Conservation (phyloP, 2,113 vertebrate genomes). For the Pteronura brasiliensis region DNA sequence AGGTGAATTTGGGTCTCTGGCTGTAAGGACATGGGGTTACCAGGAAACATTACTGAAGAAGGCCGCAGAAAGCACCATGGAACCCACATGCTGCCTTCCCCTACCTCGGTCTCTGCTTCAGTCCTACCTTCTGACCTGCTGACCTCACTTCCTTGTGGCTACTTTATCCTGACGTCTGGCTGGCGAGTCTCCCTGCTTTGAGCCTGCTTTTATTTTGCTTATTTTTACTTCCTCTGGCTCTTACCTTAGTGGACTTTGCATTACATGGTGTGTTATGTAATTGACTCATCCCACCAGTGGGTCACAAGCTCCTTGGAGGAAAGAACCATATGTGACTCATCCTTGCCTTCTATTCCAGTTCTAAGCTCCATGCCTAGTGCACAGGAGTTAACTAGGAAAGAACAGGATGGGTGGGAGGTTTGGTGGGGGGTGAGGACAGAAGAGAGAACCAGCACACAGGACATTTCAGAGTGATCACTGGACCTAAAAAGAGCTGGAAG, state of each 20-base stretch:
- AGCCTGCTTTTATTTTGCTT: neutral
- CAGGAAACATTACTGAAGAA: neutral
- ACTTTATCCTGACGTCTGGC: neutral
- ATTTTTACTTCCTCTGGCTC: conserved; percentile 4
- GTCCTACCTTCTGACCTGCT: neutral
- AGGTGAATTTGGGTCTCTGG: neutral
- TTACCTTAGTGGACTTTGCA: neutral
- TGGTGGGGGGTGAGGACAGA: neutral
- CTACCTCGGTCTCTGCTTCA: neutral
- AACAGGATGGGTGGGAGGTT: fast-evolving
- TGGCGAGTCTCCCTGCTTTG: neutral
- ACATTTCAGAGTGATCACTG: neutral
- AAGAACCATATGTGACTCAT: conserved; percentile 39
- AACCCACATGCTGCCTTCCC: neutral
- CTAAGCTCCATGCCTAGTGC: neutral
- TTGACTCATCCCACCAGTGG: neutral
- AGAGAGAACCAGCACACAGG: neutral
- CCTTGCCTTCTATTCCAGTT: conserved; percentile 36
- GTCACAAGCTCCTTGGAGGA: conserved; percentile 17
- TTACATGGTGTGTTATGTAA: neutral
- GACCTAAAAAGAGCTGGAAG: neutral
- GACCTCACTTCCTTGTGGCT: neutral
- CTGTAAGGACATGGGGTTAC: neutral
- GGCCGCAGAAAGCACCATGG: neutral
- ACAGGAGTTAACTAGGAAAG: neutral